Base-by-base conservation (phyloP, 2,113 vertebrate species). In the Mohoua ochrocephala region DNA sequence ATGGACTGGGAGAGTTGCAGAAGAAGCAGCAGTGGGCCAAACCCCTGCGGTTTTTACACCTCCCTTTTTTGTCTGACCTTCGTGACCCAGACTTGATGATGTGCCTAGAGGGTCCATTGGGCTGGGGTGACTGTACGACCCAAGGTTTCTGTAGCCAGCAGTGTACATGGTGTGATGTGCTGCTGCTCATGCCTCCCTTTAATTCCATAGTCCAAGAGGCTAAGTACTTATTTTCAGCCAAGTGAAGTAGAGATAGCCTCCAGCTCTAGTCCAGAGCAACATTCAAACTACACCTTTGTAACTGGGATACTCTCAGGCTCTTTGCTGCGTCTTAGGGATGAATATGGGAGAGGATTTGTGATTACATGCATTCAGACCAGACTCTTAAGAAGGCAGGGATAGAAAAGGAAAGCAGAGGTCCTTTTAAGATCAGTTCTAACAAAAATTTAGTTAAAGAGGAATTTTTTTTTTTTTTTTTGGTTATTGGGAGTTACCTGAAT, bases 181-280 rank as follows among this genome's bases (percentile, higher is more conserved):
- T 78, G 65, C 92, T 84, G 56, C 61, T 89, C 52, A 3, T 88
- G 44, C 44, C 71, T 92, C 79, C 83, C 59, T 93, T 78, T 84
- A 89, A 87, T 93, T 96, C 84, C 77, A 75, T 50, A 91, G 84
- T 91, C 87, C 92, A 94, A 95, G 84, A 95, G 90, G 39, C 87
- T 67, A 67, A 70, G 84, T 87, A 59, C 28, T 84, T 65, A 42
- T 52, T 96, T 94, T 81, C 73, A 74, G 60, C 35, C 0, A 0
- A 67, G 56, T 47, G 68, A 89, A 93, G 73, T 31, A 93, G 81
- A 78, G 77, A 61, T 33, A 50, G 77, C 73, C 74, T 96, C 73
- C 84, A 89, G 81, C 87, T 91, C 33, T 47, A 87, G 81, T 89
- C 64, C 84, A 41, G 74, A 93, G 56, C 90, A 91, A 84, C 0